Base-by-base conservation (phyloP, 2,888 invertebrate species). In the Brachyptera putata region DNA sequence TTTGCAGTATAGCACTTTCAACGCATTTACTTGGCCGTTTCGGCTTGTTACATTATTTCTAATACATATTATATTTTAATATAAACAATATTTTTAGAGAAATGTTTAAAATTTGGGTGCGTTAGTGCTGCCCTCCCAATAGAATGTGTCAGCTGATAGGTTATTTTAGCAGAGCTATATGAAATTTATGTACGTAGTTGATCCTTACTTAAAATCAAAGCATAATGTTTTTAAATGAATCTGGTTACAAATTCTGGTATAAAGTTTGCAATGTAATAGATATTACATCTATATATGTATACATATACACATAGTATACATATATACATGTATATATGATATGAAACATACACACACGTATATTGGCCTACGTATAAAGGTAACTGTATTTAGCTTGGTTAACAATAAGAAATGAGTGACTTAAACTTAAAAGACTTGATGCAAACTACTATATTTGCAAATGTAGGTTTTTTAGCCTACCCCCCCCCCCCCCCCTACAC, bases 51-150 rank as follows among this genome's bases (percentile, higher is more conserved):
- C 36, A 53, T 53, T 53, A 53, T 21, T 53, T 53, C 18, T 53
- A 53, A 34, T 34, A 53, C 34, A 53, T 53, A 53, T 53, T 46
- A 53, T 53, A 53, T 53, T 53, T 53, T 53, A 53, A 53, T 53
- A 53, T 53, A 53, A 36, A 53, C 53, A 53, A 53, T 53, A 53
- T 53, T 53, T 53, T 53, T 53, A 53, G 53, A 53, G 34, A 53
- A 36, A 53, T 53, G 34, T 53, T 53, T 53, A 18, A 21, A 36
- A 53, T 18, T 34, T 53, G 13, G 34, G 34, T 16, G 9, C 36
- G 21, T 53, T 30, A 36, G 53, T 53, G 43, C 18, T 43, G 43
- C 43, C 43, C 43, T 43, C 43, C 43, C 43, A 43, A 21, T 18
- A 18, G 43, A 43, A 30, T 30, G 30, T 7, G 5, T 7, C 30